Percentiles rank a stretch among this genome's conserved stretches.
These are phyloP conservation scores for Megaleporinus macrocephalus DNA, from an alignment of 2,113 vertebrate species.

Conservation along the genomic window DNA sequence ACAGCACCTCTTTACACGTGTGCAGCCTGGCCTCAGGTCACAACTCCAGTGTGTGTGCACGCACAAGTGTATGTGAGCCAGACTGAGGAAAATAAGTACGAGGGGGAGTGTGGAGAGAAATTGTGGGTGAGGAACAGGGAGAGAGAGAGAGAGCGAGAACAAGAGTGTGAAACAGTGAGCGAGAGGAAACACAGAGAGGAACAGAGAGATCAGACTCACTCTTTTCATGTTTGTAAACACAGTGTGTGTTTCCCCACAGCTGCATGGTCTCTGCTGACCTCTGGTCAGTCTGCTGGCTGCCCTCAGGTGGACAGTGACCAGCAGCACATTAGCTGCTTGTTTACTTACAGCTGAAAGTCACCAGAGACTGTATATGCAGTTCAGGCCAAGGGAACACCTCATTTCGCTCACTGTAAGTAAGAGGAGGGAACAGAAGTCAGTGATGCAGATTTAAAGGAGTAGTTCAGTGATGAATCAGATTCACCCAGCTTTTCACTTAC, in stretches of 20 bases:
- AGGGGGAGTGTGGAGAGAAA: constrained; percentile 21
- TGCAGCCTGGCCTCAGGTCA: constrained; percentile 72
- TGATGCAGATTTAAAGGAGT: no score
- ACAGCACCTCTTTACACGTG: constrained; percentile 69
- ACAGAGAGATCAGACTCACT: neutral
- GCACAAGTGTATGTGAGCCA: constrained; percentile 18
- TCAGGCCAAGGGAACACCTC: neutral
- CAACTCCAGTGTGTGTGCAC: constrained; percentile 52
- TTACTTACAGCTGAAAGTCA: constrained; percentile 13
- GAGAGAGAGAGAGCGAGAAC: neutral
- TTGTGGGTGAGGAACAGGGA: neutral
- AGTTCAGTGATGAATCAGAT: no score
- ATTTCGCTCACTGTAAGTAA: neutral
- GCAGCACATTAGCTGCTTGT: constrained; percentile 18
- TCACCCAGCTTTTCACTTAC: no score
- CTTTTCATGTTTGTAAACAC: neutral
- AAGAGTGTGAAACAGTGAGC: neutral
- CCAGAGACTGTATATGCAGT: neutral
- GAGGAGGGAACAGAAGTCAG: no score
- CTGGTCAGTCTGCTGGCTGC: constrained; percentile 13
- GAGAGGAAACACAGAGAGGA: neutral
- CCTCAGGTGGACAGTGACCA: constrained; percentile 9
- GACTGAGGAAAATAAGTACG: constrained; percentile 35
- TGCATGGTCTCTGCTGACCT: neutral
- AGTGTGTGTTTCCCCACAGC: neutral